Evolutionary conservation across 2,888 invertebrate species (phyloP).

Genomic region (Zootermopsis nevadensis): DNA sequence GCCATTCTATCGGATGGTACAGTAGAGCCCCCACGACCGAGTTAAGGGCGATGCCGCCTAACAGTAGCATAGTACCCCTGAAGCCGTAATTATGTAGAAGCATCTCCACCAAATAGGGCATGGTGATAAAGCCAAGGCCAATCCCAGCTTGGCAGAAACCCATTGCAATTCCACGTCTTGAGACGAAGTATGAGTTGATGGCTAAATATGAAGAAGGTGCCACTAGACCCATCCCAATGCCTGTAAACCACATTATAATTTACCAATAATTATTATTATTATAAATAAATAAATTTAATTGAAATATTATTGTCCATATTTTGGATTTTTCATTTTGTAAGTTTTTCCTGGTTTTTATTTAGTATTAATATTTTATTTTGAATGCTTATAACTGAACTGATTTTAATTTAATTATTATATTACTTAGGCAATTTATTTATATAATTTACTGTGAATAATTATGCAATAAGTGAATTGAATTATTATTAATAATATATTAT

Average conservation of each 20-base stretch:
- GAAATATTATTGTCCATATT: too few species aligned
- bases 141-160: constrained; percentile 79
- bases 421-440: too few species aligned
- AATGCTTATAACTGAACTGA: too few species aligned
- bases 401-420: too few species aligned
- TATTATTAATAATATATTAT: too few species aligned
- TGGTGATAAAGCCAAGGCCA: constrained; percentile 75
- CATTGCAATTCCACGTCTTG: constrained; percentile 78
- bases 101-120: constrained; percentile 73
- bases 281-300: too few species aligned
- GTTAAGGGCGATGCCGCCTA: constrained; percentile 76
- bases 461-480: too few species aligned
- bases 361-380: too few species aligned
- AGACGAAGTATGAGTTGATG: constrained; percentile 80
- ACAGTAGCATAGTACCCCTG: constrained; percentile 74
- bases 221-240: constrained; percentile 78
- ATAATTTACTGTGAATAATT: too few species aligned
- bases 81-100: constrained; percentile 75
- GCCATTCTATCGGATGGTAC: constrained; percentile 66
- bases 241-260: constrained; percentile 65
- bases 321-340: too few species aligned
- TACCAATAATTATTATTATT: too few species aligned
- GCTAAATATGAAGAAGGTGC: constrained; percentile 78
- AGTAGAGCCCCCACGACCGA: constrained; percentile 70
- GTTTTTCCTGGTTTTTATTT: too few species aligned